Percentiles rank a stretch among this genome's conserved stretches.
Evolutionary conservation across 1,140 invertebrate genomes (phyloP).

Genomic region (Thaumatotibia leucotreta): DNA sequence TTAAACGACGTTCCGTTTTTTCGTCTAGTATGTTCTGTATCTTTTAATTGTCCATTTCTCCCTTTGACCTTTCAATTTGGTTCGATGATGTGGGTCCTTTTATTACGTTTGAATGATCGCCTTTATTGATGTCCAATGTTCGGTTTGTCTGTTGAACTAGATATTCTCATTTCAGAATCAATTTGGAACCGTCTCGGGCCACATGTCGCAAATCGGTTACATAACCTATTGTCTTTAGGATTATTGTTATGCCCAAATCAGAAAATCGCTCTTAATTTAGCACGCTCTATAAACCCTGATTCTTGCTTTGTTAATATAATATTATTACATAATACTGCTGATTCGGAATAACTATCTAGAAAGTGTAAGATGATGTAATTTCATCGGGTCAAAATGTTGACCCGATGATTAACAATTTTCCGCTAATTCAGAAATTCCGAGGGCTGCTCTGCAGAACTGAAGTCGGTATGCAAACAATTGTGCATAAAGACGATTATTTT

Average conservation of each 20-base stretch:
- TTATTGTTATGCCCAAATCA: neutral
- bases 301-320: neutral
- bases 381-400: constrained; percentile 4
- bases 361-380: constrained; percentile 4
- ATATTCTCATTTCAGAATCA: constrained; percentile 6
- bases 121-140: constrained; percentile 13
- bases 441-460: too few relatives aligned
- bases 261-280: constrained; percentile 1
- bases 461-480: too few relatives aligned
- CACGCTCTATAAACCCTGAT: constrained; percentile 6
- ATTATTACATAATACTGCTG: neutral
- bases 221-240: neutral
- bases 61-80: constrained; percentile 29
- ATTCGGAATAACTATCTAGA: neutral
- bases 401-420: neutral
- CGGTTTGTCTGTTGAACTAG: constrained; percentile 18
- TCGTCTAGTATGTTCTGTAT: neutral
- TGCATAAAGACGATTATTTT: neutral
- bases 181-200: neutral
- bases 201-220: constrained; percentile 10
- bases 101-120: constrained; percentile 19
- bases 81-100: constrained; percentile 20
- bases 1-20: neutral
- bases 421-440: neutral
- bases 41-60: constrained; percentile 23